phyloP scores from a whole-genome alignment of 2,888 invertebrate genomes.

The Trissonchulus sp. region DNA sequence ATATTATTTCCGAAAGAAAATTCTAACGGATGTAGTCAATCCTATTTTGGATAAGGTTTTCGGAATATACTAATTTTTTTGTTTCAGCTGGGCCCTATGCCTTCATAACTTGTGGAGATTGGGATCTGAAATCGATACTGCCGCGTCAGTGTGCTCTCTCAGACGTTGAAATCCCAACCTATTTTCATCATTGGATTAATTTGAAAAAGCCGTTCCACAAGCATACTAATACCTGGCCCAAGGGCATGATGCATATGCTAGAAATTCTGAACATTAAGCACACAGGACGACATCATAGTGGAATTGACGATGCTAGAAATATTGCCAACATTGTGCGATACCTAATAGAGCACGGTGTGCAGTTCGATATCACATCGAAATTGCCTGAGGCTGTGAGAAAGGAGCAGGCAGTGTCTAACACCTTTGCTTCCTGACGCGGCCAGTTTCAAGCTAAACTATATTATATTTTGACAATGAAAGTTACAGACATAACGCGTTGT shows the following conservation, averaged over 20 bases:
- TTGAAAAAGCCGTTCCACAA: constrained; percentile 57
- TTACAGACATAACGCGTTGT: too few relatives aligned
- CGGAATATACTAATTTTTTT: too few relatives aligned
- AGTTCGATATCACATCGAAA: constrained; percentile 23
- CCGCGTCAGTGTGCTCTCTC: constrained; percentile 27
- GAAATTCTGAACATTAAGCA: constrained; percentile 46
- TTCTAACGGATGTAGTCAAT: too few relatives aligned
- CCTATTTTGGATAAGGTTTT: too few relatives aligned
- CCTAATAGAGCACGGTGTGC: constrained; percentile 45
- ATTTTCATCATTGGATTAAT: constrained; percentile 60
- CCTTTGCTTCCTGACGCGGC: too few relatives aligned
- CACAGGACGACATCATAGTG: constrained; percentile 57
- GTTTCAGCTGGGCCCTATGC: too few relatives aligned
- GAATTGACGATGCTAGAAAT: constrained; percentile 57
- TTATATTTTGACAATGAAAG: too few relatives aligned
- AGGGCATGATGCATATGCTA: constrained; percentile 50
- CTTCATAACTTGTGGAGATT: constrained; percentile 63
- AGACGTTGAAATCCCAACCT: constrained; percentile 50
- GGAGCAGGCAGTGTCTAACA: too few relatives aligned
- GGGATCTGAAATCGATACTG: constrained; percentile 52
- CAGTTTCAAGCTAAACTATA: too few relatives aligned
- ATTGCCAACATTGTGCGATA: constrained; percentile 52
- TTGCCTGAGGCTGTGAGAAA: too few relatives aligned
- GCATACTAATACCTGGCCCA: constrained; percentile 53
- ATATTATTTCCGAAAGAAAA: too few relatives aligned